A percentile compares a stretch with the other conserved stretches of the same genome.
These are phyloP conservation scores for Mesitornis unicolor DNA, from an alignment of 2,113 vertebrate species.

Conservation along the genomic window DNA sequence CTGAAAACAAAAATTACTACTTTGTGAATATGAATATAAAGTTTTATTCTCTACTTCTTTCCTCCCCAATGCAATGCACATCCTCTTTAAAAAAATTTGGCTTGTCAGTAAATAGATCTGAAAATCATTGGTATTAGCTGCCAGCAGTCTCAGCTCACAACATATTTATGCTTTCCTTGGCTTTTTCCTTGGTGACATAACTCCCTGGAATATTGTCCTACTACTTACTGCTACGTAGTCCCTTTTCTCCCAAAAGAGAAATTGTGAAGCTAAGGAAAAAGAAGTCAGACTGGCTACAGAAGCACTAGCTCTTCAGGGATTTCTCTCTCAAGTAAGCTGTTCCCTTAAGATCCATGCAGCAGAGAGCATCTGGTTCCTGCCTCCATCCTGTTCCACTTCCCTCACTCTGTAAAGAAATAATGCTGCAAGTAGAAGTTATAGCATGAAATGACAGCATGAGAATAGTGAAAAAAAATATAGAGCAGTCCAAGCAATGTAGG, in stretches of 20 bases:
- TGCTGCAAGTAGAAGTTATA: not conserved
- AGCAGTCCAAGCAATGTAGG: not conserved
- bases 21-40: not conserved
- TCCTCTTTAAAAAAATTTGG: not conserved
- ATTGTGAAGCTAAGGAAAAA: not conserved
- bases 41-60: not conserved
- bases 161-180: not conserved
- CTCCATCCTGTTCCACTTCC: not conserved
- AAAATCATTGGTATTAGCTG: not conserved
- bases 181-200: not conserved
- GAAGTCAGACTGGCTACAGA: not conserved
- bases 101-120: not conserved
- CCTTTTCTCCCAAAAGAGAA: not conserved
- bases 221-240: not conserved
- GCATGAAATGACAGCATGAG: not conserved
- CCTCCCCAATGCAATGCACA: not conserved
- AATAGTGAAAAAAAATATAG: not conserved
- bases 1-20: not conserved
- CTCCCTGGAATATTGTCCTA: not conserved
- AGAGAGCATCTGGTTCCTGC: not conserved
- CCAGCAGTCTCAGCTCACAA: not conserved
- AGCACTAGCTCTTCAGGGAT: not conserved
- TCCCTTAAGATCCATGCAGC: not conserved
- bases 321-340: not conserved
- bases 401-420: not conserved